Evolutionary conservation across 1,140 invertebrate species (phyloP), one percentile per base, ranked within the genome.

Genomic region (Drosophila orosa): DNA sequence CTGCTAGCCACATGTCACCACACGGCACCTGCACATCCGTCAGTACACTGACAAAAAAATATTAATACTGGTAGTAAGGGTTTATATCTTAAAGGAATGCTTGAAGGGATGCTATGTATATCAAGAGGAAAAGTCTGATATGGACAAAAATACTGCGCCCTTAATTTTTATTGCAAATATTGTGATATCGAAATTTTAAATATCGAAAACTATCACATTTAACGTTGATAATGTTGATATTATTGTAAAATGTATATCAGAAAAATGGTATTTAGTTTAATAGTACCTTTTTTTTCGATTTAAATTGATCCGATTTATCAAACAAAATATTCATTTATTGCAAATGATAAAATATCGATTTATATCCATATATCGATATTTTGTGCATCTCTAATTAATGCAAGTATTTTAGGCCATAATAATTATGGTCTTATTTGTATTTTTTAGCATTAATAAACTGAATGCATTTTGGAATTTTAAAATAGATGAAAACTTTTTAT

Each of bases 11-110:
- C 66, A 72, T 80, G 76, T 84, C 74, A 78, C 80, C 80, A 86
- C 71, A 86, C 78, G 83, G 80, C 83, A 86, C 84, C 75, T 83
- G 75, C 69, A 74, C 55, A 42, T 33, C 35, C 47, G 50, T 6
- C 13, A 35, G 19, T n/a, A 1, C 50, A 54, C 50, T 35, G 19
- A 27, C 2, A 48, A 9, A 27, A 27, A 45, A 45, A 15, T 24
- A 15, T 0, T 44, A 1, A 7, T 6, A 1, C 12, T 4, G 4
- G 12, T 15, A 6, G 12, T 5, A 12, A 6, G 9, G 45, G 3
- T 6, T n/a, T n/a, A 25, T 10, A 12, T 29, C 3, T 50, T 7
- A 0, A 19, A 6, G 5, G 3, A 7, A 24, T 44, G 13, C 44
- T n/a, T n/a, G n/a, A n/a, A n/a, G 3, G 3, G 3, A 5, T 24